Base-by-base conservation (phyloP, 2,113 vertebrate species). In the Ancistrus triradiatus region DNA sequence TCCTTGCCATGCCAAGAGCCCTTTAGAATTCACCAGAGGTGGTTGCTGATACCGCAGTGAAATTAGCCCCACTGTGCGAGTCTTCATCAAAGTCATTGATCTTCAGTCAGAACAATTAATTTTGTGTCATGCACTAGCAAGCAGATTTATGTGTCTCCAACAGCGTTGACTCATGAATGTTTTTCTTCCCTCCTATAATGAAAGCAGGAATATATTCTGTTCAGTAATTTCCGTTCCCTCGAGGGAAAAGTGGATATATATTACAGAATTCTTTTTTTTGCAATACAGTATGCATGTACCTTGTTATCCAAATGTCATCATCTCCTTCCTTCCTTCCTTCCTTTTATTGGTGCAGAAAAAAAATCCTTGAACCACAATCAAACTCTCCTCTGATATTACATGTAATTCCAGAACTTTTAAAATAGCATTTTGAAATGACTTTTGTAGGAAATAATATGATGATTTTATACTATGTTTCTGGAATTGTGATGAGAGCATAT, bases 1-100 rank as follows among this genome's bases (percentile, higher is more conserved):
- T 75, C 70, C 70, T 67, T 66, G 68, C 18, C 19, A 76, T 70
- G 43, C 46, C n/a, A 71, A 76, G 64, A 21, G 77, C 67, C 53
- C 52, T 65, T 75, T 78, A 80, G 78, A 80, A 80, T 81, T 76
- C 24, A 31, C 55, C 11, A 11, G 57, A 75, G 69, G 65, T 60
- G 68, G 49, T 72, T 75, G 65, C 69, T 66, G 59, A 71, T 68
- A 61, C 28, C 42, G 56, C 38, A 57, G 21, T 47, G 60, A 68
- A 75, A 75, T 75, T 64, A 75, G 69, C 61, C 66, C 51, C 64
- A 60, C 52, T 35, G 63, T 4, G 25, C 14, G 50, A 59, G 38
- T 47, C 25, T 52, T 76, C 69, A 73, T 69, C 52, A 43, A 42
- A 62, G 50, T 47, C 42, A 48, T 68, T 62, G 61, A 61, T 69